These are phyloP conservation scores for Psettodes erumei DNA, from an alignment of 2,113 vertebrate genomes.

Conservation along the genomic window DNA sequence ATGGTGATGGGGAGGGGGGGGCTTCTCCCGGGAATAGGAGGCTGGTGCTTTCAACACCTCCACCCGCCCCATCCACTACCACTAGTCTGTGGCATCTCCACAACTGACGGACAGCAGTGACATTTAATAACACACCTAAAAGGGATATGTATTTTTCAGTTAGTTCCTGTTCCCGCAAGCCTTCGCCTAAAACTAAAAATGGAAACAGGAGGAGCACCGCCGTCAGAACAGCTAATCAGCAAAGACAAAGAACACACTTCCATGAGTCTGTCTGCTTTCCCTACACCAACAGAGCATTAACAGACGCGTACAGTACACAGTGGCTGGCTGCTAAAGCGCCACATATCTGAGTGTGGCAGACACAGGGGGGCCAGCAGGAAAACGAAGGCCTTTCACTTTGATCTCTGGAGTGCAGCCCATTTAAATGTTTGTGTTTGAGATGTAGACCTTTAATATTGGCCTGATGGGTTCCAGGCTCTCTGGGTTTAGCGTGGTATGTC, in stretches of 20 bases:
- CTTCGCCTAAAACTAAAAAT: not conserved
- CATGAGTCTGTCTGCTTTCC: slow-evolving; percentile 28
- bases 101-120: slow-evolving; percentile 49
- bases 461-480: slow-evolving; percentile 82
- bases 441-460: slow-evolving; percentile 79
- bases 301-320: slow-evolving; percentile 37
- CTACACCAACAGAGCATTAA: slow-evolving; percentile 26
- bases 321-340: slow-evolving; percentile 57
- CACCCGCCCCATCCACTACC: slow-evolving; percentile 11
- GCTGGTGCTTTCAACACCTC: slow-evolving; percentile 70
- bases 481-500: slow-evolving; percentile 79
- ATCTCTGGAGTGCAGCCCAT: slow-evolving; percentile 81
- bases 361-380: slow-evolving; percentile 44
- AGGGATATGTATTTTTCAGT: not conserved
- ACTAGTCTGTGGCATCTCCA: slow-evolving; percentile 32
- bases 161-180: not conserved
- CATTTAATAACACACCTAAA: not conserved
- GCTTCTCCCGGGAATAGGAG: slow-evolving; percentile 65
- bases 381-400: slow-evolving; percentile 74
- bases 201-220: not conserved
- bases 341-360: slow-evolving; percentile 61
- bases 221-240: not conserved
- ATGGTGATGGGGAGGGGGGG: slow-evolving; percentile 64
- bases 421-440: slow-evolving; percentile 83
- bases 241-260: slow-evolving; percentile 16